Evolutionary conservation across 2,797 vertebrate genomes (phyloP).

Genomic region (Chaetodon trifasciatus): DNA sequence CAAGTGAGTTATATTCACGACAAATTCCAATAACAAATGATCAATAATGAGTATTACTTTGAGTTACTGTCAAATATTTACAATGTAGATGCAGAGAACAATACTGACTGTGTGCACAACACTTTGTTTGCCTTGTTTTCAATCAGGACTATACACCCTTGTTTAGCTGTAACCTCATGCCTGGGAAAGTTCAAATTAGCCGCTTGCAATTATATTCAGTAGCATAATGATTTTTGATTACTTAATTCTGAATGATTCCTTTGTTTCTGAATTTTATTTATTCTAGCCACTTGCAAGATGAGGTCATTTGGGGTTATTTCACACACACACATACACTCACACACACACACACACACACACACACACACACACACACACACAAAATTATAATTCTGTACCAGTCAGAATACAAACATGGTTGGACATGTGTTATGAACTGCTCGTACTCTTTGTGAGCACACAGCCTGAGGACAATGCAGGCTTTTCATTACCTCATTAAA

Average conservation of each 20-base stretch:
- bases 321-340: neutral
- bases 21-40: neutral
- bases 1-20: neutral
- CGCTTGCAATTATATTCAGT: conserved; percentile 12
- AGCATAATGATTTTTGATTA: conserved; percentile 41
- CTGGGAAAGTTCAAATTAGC: conserved; percentile 39
- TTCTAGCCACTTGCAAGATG: conserved; percentile 18
- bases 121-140: conserved; percentile 42
- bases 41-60: too few species aligned
- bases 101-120: conserved; percentile 11
- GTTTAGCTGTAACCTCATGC: conserved; percentile 18
- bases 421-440: conserved; percentile 17
- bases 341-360: too few species aligned
- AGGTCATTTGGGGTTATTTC: conserved; percentile 39
- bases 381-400: conserved; percentile 18
- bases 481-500: conserved; percentile 40
- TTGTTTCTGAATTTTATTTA: conserved; percentile 41
- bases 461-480: conserved; percentile 10
- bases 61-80: conserved; percentile 5
- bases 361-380: too few species aligned
- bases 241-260: conserved; percentile 33
- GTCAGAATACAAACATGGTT: conserved; percentile 16
- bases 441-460: conserved; percentile 1
- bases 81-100: conserved; percentile 3
- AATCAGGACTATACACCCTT: conserved; percentile 34